These are phyloP conservation scores for Poeciliopsis occidentalis DNA, from an alignment of 2,113 vertebrate genomes.

Conservation along the genomic window DNA sequence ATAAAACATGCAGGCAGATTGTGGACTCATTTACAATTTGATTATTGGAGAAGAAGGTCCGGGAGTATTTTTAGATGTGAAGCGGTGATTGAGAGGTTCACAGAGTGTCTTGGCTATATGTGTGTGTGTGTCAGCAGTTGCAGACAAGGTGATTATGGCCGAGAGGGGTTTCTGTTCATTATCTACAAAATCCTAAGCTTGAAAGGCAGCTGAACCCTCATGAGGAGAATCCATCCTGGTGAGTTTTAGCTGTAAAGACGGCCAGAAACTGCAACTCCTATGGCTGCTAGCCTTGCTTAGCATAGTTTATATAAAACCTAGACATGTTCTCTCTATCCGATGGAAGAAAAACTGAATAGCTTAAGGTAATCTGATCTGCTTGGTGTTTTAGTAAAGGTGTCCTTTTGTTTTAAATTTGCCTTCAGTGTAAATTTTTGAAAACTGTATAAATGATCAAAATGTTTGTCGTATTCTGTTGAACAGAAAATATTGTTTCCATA, in stretches of 20 bases:
- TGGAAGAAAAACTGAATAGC: too few species aligned
- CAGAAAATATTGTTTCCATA: too few species aligned
- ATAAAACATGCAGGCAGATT: not conserved
- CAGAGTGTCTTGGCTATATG: conserved; percentile 10
- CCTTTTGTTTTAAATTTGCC: too few species aligned
- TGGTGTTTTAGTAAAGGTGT: too few species aligned
- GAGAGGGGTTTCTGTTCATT: conserved; percentile 55
- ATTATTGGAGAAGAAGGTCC: not conserved
- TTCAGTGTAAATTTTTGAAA: too few species aligned
- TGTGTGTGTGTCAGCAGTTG: conserved; percentile 33
- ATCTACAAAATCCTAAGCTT: conserved; percentile 21
- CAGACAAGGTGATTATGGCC: conserved; percentile 11
- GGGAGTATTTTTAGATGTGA: conserved; percentile 5
- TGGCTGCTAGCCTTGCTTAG: not conserved
- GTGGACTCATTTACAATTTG: conserved; percentile 17
- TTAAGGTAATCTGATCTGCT: too few species aligned
- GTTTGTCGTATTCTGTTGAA: too few species aligned
- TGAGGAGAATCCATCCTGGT: not conserved
- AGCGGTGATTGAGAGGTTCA: conserved; percentile 9
- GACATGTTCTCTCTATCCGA: too few species aligned
- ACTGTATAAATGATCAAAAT: too few species aligned
- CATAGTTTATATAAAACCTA: not conserved
- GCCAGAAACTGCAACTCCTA: not conserved
- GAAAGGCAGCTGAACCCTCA: not conserved
- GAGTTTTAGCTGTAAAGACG: not conserved